Percentiles rank a stretch among this genome's conserved stretches.
phyloP scores from a whole-genome alignment of 2,113 vertebrate genomes.

The Mirounga angustirostris region DNA sequence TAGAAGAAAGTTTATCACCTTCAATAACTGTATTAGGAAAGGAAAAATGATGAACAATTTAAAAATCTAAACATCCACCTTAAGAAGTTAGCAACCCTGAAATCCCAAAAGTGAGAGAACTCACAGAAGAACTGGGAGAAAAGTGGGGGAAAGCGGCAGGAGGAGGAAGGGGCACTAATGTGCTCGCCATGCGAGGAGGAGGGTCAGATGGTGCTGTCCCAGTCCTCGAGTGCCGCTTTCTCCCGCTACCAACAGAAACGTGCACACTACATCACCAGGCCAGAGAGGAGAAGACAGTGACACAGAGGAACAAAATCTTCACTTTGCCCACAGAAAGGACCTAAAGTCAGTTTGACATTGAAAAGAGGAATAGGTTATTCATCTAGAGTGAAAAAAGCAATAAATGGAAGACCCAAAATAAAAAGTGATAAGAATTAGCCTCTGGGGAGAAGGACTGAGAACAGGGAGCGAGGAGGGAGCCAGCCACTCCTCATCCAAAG shows the following conservation, averaged over 20 bases:
- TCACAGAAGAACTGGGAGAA: too few relatives aligned
- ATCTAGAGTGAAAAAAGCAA: not conserved
- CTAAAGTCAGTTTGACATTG: too few relatives aligned
- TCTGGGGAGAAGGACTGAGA: not conserved
- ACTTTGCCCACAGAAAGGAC: not conserved
- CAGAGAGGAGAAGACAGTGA: too few relatives aligned
- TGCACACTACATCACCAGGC: fast-evolving
- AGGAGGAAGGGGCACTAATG: not conserved
- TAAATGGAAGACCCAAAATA: not conserved
- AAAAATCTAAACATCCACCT: not conserved
- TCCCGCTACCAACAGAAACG: too few relatives aligned
- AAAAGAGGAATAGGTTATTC: not conserved
- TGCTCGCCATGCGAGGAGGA: not conserved
- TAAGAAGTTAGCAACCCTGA: not conserved
- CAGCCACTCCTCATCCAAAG: not conserved
- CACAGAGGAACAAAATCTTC: fast-evolving
- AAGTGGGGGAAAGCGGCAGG: not conserved
- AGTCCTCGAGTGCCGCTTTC: not conserved
- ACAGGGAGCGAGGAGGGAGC: not conserved
- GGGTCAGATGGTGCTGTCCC: not conserved
- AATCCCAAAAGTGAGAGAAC: not conserved
- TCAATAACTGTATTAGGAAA: not conserved
- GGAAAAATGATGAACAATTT: not conserved
- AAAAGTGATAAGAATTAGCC: too few relatives aligned
- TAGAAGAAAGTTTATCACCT: not conserved